Percentiles rank a stretch among this genome's conserved stretches.
Evolutionary conservation across 2,888 invertebrate species (phyloP).

Genomic region (Synanthedon tipuliformis): DNA sequence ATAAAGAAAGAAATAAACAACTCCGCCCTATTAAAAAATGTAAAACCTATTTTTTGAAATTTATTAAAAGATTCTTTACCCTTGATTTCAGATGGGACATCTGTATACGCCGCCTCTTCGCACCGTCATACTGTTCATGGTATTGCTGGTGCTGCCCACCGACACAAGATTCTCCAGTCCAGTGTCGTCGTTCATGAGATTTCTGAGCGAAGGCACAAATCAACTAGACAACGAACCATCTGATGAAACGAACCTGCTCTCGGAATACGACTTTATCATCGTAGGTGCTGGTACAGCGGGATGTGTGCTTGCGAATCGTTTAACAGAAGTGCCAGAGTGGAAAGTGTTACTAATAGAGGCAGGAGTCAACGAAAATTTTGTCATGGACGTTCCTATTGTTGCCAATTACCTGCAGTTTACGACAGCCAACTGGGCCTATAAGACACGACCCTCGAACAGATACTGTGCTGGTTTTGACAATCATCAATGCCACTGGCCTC

Average conservation of each 20-base stretch:
- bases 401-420: constrained; percentile 79
- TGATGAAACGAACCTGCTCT: constrained; percentile 55
- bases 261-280: constrained; percentile 80
- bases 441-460: constrained; percentile 79
- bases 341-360: constrained; percentile 80
- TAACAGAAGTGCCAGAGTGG: constrained; percentile 77
- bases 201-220: constrained; percentile 63
- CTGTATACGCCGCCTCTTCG: constrained; percentile 23
- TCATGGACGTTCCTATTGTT: constrained; percentile 82
- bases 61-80: too few species aligned
- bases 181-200: constrained; percentile 61
- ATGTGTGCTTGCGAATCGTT: constrained; percentile 78
- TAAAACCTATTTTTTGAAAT: too few species aligned
- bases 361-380: constrained; percentile 75
- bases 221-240: constrained; percentile 66
- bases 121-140: constrained; percentile 30
- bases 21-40: too few species aligned
- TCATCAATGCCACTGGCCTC: constrained; percentile 80
- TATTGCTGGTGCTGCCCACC: constrained; percentile 27
- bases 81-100: constrained; percentile 42
- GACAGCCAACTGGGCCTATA: constrained; percentile 83
- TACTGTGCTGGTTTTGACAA: constrained; percentile 82
- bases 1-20: too few species aligned
- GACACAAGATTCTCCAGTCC: constrained; percentile 39
- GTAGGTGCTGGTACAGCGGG: constrained; percentile 87